phyloP scores from a whole-genome alignment of 2,888 invertebrate genomes.

The Listrodromus nycthemerus region DNA sequence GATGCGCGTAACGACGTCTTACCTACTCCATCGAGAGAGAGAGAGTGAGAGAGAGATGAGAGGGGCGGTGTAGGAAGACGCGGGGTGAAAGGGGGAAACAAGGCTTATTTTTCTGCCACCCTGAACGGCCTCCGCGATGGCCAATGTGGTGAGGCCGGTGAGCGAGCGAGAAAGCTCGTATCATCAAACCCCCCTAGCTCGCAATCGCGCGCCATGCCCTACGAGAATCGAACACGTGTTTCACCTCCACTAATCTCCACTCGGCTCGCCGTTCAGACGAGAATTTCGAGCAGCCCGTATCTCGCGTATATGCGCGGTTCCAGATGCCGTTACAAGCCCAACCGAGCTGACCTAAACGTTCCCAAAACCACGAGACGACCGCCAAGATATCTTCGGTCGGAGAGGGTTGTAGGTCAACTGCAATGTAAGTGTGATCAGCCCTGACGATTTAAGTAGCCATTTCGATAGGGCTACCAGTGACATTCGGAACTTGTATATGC shows the following conservation, averaged over 20 bases:
- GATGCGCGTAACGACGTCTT: conserved; percentile 84
- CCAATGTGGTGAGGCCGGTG: conserved; percentile 56
- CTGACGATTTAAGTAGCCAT: conserved; percentile 35
- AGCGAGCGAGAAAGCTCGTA: conserved; percentile 44
- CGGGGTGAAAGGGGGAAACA: conserved; percentile 56
- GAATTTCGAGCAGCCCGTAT: conserved; percentile 53
- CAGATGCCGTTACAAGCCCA: conserved; percentile 81
- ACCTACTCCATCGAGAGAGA: conserved; percentile 79
- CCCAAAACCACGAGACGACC: conserved; percentile 67
- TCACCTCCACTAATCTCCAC: conserved; percentile 82
- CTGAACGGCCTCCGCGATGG: conserved; percentile 62
- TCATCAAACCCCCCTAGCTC: conserved; percentile 65
- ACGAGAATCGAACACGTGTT: conserved; percentile 83
- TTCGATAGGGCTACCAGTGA: conserved; percentile 12
- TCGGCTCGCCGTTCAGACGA: conserved; percentile 70
- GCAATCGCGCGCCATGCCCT: conserved; percentile 69
- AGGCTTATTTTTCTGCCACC: conserved; percentile 82
- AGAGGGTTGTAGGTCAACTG: conserved; percentile 54
- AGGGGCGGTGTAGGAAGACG: conserved; percentile 51
- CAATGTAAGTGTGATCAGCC: conserved; percentile 46
- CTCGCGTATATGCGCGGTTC: conserved; percentile 73
- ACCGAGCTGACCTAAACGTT: conserved; percentile 75
- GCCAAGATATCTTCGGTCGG: conserved; percentile 47
- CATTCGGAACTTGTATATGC: neutral
- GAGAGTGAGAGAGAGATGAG: neutral